These are phyloP conservation scores for Clytia hemisphaerica DNA, from an alignment of 30 jellyfish, hydroid and myxozoan genomes.

Conservation along the genomic window DNA sequence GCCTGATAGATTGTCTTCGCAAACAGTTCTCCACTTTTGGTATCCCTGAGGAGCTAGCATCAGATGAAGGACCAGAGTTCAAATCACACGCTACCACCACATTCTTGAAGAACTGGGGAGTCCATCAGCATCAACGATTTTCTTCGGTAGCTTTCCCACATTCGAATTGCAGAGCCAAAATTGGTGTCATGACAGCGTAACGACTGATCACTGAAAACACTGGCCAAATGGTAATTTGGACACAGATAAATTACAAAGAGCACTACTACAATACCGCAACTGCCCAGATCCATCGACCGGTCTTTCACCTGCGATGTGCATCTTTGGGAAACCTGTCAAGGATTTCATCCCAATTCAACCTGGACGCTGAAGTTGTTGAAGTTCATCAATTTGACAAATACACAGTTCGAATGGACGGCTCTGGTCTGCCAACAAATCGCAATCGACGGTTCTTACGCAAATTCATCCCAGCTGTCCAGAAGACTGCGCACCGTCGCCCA, in stretches of 20 bases:
- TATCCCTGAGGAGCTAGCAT: neutral
- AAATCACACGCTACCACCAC: too few species aligned
- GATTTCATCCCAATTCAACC: slow-evolving; percentile 30
- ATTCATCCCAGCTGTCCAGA: too few species aligned
- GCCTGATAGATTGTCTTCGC: neutral
- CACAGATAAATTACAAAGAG: slow-evolving; percentile 2
- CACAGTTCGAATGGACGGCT: neutral
- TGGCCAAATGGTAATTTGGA: slow-evolving; percentile 6
- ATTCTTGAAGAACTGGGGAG: too few species aligned
- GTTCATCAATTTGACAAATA: neutral
- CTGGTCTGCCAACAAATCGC: neutral
- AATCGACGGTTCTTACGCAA: neutral
- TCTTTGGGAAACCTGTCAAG: slow-evolving; percentile 9
- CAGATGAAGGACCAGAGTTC: slow-evolving; percentile 4
- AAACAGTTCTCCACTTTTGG: neutral
- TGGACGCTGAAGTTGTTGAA: slow-evolving; percentile 5
- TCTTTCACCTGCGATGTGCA: slow-evolving; percentile 27
- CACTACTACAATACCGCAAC: slow-evolving; percentile 8
- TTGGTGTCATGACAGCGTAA: neutral
- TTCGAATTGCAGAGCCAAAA: neutral
- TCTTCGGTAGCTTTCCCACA: neutral
- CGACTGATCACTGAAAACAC: neutral
- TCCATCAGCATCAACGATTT: neutral
- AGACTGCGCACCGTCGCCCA: too few species aligned
- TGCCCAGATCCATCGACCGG: slow-evolving; percentile 14